Conservation (phyloP, 1,140 invertebrate genomes). For the Carposina sasakii region DNA sequence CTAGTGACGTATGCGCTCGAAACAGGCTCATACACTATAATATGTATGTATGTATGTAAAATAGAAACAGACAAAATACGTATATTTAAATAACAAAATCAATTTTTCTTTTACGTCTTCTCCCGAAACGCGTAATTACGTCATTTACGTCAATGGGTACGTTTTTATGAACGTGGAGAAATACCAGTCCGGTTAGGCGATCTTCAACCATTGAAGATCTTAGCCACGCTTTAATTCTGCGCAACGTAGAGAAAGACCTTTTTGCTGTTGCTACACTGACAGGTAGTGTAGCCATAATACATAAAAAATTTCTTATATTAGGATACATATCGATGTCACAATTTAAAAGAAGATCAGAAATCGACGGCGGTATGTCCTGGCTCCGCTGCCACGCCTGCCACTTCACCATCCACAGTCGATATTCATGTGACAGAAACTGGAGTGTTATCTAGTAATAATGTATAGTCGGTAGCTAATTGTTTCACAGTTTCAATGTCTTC, state of each 20-base stretch:
- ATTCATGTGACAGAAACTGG: conserved; percentile 10
- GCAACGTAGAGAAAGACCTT: conserved; percentile 35
- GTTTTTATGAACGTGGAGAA: conserved; percentile 34
- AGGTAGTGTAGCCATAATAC: conserved; percentile 31
- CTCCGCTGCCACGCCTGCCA: too few relatives aligned
- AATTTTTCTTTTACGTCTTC: conserved; percentile 10
- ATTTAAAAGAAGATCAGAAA: conserved; percentile 7
- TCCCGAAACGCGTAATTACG: conserved; percentile 11
- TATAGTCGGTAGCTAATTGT: too few relatives aligned
- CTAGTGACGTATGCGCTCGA: too few relatives aligned
- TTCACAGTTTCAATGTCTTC: too few relatives aligned
- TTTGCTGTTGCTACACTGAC: conserved; percentile 40
- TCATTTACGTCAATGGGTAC: conserved; percentile 18
- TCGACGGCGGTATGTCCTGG: conserved; percentile 8
- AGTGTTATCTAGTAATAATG: conserved; percentile 7
- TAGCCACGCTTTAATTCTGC: conserved; percentile 39
- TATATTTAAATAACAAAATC: conserved; percentile 9
- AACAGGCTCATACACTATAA: too few relatives aligned
- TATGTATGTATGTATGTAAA: too few relatives aligned
- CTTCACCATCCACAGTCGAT: conserved; percentile 11
- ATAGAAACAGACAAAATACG: conserved; percentile 9
- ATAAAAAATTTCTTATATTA: conserved; percentile 9
- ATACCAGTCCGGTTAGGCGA: conserved; percentile 29
- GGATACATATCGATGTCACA: conserved; percentile 6
- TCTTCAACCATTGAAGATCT: conserved; percentile 34